Evolutionary conservation across 2,113 vertebrate species (phyloP).

Genomic region (Bungarus multicinctus): DNA sequence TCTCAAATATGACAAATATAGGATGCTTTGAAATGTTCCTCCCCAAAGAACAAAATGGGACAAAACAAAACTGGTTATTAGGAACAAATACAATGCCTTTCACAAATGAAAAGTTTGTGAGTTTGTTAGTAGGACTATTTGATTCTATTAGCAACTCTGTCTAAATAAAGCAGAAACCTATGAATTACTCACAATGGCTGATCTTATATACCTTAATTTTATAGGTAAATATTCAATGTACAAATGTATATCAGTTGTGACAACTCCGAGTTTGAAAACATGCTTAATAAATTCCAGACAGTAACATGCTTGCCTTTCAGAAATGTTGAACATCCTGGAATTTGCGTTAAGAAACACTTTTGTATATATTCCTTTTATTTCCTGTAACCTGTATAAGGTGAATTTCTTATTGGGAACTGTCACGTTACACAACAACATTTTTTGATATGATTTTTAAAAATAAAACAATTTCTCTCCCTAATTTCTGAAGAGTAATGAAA

Average conservation of each 20-base stretch:
- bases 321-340: background rate
- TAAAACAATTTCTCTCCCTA: background rate
- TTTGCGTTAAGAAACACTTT: background rate
- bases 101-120: background rate
- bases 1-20: background rate
- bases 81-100: background rate
- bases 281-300: background rate
- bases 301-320: background rate
- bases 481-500: background rate
- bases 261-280: background rate
- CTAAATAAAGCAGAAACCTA: background rate
- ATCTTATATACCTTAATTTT: background rate
- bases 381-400: background rate
- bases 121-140: background rate
- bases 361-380: background rate
- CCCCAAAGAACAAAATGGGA: background rate
- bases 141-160: background rate
- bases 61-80: background rate
- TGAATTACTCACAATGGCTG: background rate
- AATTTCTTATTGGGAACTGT: conserved; percentile 3
- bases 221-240: background rate
- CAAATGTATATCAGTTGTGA: background rate
- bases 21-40: background rate
- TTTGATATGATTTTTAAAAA: background rate
- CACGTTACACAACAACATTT: background rate